Percentiles rank a stretch among this genome's conserved stretches.
These are phyloP conservation scores for Agelaius phoeniceus DNA, from an alignment of 2,113 vertebrate species.

Conservation along the genomic window DNA sequence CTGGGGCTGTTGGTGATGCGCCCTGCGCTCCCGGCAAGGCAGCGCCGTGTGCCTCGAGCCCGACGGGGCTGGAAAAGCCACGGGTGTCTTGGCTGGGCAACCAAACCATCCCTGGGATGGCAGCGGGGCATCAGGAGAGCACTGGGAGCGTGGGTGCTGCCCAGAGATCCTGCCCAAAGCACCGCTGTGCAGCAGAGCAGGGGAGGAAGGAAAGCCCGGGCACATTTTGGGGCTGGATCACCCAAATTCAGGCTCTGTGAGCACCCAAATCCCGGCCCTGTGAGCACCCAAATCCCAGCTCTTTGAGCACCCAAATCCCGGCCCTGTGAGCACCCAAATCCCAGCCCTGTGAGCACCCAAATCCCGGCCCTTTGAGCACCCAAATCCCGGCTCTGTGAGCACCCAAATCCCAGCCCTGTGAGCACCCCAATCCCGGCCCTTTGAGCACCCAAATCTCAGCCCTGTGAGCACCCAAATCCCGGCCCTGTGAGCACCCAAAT, in stretches of 20 bases:
- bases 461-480: background rate
- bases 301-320: accelerated
- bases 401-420: accelerated
- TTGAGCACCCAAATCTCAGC: background rate
- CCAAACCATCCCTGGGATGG: accelerated
- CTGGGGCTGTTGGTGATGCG: accelerated
- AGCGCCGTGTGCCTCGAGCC: accelerated
- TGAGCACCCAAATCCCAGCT: background rate
- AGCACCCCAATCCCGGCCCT: background rate
- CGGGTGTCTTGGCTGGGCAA: background rate
- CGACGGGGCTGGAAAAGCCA: accelerated
- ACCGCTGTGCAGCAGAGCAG: accelerated
- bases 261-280: background rate
- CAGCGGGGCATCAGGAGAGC: background rate
- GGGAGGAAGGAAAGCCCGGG: accelerated
- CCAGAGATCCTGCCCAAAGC: background rate
- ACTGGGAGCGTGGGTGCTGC: accelerated
- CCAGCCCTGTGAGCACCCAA: too few relatives aligned
- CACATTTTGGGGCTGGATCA: background rate
- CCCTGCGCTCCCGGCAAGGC: background rate
- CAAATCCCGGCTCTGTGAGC: background rate
- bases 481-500: background rate
- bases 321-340: background rate
- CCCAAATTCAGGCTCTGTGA: background rate
- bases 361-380: accelerated